phyloP scores from a whole-genome alignment of 2,113 vertebrate species.

The Varanus salvator region DNA sequence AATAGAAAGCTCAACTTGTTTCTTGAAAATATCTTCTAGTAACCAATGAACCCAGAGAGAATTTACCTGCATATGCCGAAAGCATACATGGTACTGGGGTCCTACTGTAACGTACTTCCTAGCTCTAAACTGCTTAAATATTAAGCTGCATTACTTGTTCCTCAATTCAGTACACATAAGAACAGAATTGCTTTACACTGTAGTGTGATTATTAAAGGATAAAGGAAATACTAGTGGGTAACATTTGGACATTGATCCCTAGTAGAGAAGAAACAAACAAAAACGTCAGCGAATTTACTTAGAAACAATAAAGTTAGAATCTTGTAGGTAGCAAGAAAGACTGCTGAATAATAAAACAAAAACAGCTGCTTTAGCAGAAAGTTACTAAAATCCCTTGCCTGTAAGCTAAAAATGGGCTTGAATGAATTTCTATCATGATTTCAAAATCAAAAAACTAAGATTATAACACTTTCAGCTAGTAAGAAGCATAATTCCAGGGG shows the following conservation, averaged over 20 bases:
- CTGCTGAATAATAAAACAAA: conserved; percentile 54
- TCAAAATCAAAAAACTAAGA: background rate
- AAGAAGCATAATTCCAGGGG: background rate
- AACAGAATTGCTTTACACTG: conserved; percentile 42
- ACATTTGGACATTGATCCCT: background rate
- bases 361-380: conserved; percentile 60
- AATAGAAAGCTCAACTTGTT: background rate
- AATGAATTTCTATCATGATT: background rate
- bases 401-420: conserved; percentile 41
- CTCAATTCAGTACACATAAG: conserved; percentile 7
- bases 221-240: background rate
- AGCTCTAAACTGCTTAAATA: background rate
- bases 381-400: conserved; percentile 54
- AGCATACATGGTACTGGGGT: background rate
- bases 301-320: conserved; percentile 46
- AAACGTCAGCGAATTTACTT: conserved; percentile 50
- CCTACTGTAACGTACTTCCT: conserved; percentile 8
- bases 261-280: background rate
- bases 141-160: conserved; percentile 56
- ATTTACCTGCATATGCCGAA: background rate
- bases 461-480: background rate
- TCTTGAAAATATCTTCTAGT: background rate
- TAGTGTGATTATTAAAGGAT: background rate
- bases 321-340: conserved; percentile 30
- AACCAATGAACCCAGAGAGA: background rate